Conservation (phyloP, 2,797 vertebrate genomes). For the Acanthornis magna region DNA sequence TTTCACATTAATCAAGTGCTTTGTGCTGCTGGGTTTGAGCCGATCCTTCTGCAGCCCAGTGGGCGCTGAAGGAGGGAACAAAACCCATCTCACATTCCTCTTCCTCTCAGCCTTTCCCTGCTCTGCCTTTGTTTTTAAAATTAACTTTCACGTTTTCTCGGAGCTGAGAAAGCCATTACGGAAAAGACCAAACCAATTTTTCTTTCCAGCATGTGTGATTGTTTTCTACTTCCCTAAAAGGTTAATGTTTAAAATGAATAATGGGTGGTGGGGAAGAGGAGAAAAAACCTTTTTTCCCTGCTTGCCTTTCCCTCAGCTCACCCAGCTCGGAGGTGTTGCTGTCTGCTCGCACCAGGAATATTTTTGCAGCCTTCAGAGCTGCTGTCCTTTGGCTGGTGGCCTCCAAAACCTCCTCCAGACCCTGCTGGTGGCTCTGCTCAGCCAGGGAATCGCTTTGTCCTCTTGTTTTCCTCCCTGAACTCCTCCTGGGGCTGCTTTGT, state of each 20-base stretch:
- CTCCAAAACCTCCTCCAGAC: background rate
- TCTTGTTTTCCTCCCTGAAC: background rate
- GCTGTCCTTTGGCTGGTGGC: background rate
- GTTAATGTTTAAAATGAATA: conserved; percentile 54
- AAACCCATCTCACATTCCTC: background rate
- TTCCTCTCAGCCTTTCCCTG: background rate
- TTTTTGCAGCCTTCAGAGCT: background rate
- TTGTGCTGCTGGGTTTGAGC: background rate
- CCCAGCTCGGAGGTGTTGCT: background rate
- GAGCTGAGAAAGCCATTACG: conserved; percentile 33
- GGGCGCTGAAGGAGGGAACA: background rate
- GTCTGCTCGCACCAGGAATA: background rate
- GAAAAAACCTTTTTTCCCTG: background rate
- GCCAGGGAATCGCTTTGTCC: background rate
- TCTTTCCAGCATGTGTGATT: conserved; percentile 10
- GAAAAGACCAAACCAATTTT: conserved; percentile 52
- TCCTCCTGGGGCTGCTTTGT: background rate
- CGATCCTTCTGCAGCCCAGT: background rate
- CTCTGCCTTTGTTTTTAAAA: conserved; percentile 21
- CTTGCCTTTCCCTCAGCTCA: background rate
- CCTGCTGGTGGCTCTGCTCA: background rate
- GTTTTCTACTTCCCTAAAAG: conserved; percentile 56
- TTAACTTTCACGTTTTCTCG: conserved; percentile 29
- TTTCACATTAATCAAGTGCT: background rate
- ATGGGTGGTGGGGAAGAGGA: background rate